Evolutionary conservation across 2,888 invertebrate species (phyloP).

Genomic region (Eupithecia insigniata): DNA sequence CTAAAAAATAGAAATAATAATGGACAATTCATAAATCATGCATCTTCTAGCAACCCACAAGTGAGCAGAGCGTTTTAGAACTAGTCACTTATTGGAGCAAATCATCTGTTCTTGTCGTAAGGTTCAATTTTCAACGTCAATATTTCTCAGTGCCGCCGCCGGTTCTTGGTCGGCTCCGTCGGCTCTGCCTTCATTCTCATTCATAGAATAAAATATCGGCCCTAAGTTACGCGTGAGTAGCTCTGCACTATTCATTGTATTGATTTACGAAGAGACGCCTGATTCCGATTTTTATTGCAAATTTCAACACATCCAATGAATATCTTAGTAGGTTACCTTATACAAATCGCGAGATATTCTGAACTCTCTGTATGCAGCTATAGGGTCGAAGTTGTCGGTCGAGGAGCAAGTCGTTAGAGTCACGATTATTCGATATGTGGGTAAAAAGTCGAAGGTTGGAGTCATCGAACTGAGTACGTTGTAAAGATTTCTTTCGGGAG

Average conservation of each 20-base stretch:
- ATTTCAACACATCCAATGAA: constrained; percentile 63
- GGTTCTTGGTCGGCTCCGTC: not conserved
- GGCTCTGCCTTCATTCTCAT: constrained; percentile 24
- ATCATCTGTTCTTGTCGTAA: not conserved
- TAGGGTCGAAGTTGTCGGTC: constrained; percentile 25
- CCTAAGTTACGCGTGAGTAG: constrained; percentile 22
- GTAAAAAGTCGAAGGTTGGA: constrained; percentile 21
- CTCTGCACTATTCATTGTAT: constrained; percentile 40
- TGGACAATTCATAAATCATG: not conserved
- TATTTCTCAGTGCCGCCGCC: not conserved
- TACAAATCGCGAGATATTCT: constrained; percentile 25
- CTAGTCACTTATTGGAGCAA: not conserved
- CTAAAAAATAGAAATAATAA: not conserved
- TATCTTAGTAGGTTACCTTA: constrained; percentile 54
- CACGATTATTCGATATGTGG: constrained; percentile 34
- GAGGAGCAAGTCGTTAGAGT: constrained; percentile 29
- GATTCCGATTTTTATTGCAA: constrained; percentile 51
- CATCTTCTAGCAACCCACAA: not conserved
- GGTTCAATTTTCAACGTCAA: not conserved
- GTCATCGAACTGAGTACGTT: not conserved
- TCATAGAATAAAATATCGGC: constrained; percentile 36
- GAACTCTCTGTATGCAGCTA: not conserved
- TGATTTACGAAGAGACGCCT: constrained; percentile 51
- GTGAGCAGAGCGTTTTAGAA: not conserved
- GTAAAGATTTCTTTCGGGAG: constrained; percentile 7